These are phyloP conservation scores for Bombylius major DNA, from an alignment of 2,888 invertebrate genomes.

Conservation along the genomic window DNA sequence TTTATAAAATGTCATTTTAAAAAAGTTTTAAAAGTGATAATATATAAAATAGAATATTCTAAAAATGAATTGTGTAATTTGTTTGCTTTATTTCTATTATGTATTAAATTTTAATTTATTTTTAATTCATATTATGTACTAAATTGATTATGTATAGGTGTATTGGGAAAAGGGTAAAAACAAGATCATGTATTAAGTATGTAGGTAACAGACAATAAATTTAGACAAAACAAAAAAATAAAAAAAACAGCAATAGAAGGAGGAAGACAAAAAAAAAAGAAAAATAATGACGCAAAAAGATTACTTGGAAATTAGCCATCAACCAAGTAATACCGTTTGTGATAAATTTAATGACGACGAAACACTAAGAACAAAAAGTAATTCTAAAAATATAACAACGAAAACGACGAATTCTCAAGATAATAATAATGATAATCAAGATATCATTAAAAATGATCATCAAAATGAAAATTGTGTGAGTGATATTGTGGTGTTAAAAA, in stretches of 20 bases:
- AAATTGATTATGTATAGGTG: too few species aligned
- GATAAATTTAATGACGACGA: constrained; percentile 10
- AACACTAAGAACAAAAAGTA: constrained; percentile 6
- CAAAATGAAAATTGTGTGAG: background rate
- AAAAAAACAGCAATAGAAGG: background rate
- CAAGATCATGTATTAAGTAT: too few species aligned
- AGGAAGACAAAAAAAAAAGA: background rate
- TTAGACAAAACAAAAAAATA: background rate
- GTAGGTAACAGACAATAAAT: too few species aligned
- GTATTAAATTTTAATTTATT: too few species aligned
- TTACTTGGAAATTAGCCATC: constrained; percentile 11
- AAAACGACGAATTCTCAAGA: background rate
- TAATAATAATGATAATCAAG: background rate
- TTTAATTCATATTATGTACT: too few species aligned
- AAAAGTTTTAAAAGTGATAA: too few species aligned
- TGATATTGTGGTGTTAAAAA: background rate
- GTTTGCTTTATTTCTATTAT: too few species aligned
- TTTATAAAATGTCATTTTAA: too few species aligned
- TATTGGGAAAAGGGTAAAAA: too few species aligned
- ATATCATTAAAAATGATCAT: background rate
- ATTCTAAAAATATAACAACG: background rate
- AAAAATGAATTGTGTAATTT: too few species aligned
- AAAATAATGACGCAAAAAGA: constrained; percentile 12
- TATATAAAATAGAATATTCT: too few species aligned
- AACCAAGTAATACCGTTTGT: constrained; percentile 9